Evolutionary conservation across 2,888 invertebrate species (phyloP).

Genomic region (Drosophila neonasuta): DNA sequence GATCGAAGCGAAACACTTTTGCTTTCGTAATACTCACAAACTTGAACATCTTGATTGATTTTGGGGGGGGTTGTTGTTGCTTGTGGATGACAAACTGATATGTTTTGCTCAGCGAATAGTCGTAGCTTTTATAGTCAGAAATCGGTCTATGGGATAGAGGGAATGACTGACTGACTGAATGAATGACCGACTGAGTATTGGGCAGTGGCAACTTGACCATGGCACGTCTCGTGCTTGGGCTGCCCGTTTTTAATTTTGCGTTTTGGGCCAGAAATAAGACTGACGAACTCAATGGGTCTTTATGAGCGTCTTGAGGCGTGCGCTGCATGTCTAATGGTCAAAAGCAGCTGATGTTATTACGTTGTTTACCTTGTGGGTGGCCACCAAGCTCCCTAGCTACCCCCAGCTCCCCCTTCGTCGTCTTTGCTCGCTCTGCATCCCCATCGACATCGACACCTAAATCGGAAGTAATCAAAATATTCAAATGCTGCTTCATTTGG

Average conservation of each 20-base stretch:
- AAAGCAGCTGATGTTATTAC: constrained; percentile 2
- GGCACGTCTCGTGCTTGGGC: constrained; percentile 50
- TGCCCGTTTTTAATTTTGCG: constrained; percentile 17
- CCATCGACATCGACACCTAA: constrained; percentile 31
- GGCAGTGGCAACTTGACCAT: constrained; percentile 41
- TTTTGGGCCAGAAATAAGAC: constrained; percentile 44
- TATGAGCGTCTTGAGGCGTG: constrained; percentile 63
- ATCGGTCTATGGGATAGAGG: constrained; percentile 20
- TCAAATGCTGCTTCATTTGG: constrained; percentile 25
- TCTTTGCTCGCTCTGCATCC: background rate
- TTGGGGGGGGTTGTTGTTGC: constrained; percentile 46
- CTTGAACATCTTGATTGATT: constrained; percentile 78
- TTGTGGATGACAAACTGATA: constrained; percentile 66
- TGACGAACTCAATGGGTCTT: constrained; percentile 30
- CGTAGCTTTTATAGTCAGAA: constrained; percentile 67
- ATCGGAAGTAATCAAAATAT: constrained; percentile 70
- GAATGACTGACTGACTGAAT: constrained; percentile 3
- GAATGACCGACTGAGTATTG: background rate
- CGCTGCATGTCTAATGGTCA: constrained; percentile 60
- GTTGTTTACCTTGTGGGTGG: constrained; percentile 44
- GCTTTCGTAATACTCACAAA: constrained; percentile 71
- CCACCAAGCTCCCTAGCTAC: background rate
- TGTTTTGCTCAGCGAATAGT: constrained; percentile 44
- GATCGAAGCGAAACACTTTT: background rate
- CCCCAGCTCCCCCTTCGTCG: background rate